These are phyloP conservation scores for Zaprionus nigranus DNA, from an alignment of 1,140 invertebrate species.

Conservation along the genomic window DNA sequence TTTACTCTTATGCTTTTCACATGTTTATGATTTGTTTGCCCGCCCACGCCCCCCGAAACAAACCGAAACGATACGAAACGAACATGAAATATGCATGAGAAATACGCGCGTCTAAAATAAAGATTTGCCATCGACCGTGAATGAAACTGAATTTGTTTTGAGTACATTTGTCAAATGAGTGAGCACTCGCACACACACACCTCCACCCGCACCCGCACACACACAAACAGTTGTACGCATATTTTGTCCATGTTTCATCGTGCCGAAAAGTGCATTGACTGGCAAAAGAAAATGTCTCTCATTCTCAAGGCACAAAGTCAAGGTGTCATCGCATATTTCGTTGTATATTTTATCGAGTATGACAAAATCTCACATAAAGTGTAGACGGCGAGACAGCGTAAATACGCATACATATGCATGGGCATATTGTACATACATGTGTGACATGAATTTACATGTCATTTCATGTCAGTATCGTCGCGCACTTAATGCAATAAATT, in stretches of 20 bases:
- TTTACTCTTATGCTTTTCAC: constrained; percentile 58
- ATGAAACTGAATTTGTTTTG: constrained; percentile 57
- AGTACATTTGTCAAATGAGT: constrained; percentile 29
- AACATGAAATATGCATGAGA: too few species aligned
- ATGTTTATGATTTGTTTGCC: constrained; percentile 61
- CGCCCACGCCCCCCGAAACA: constrained; percentile 31
- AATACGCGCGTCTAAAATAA: constrained; percentile 16
- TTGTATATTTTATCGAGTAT: background rate
- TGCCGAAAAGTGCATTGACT: constrained; percentile 69
- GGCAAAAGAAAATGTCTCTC: constrained; percentile 5
- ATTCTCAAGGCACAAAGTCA: constrained; percentile 60
- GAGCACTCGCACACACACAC: constrained; percentile 1
- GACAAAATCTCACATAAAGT: background rate
- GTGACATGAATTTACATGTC: constrained; percentile 24
- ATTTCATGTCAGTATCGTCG: background rate
- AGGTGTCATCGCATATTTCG: constrained; percentile 33
- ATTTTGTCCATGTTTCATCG: background rate
- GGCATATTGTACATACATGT: background rate
- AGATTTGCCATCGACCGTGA: constrained; percentile 55
- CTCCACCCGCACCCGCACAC: background rate
- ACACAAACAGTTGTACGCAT: background rate
- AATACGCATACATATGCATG: background rate
- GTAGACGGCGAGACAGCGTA: background rate
- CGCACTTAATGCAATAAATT: constrained; percentile 45
- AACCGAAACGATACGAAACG: background rate